Evolutionary conservation across 2,888 invertebrate genomes (phyloP), one percentile per base, ranked within the genome.

Genomic region (Scrobipalpa atriplicella): DNA sequence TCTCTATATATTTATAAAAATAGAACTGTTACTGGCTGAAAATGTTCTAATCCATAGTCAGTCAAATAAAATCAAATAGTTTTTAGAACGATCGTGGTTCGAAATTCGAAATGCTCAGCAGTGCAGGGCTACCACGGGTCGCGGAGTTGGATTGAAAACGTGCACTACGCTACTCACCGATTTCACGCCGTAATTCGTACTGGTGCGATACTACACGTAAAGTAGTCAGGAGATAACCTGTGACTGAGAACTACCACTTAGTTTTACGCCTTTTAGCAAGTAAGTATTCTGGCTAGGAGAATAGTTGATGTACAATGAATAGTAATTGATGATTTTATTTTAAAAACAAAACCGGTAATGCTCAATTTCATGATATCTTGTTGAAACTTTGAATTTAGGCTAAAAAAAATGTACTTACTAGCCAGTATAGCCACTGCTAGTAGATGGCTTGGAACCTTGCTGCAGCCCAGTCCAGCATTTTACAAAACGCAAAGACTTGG

Each of bases 111-210:
- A 64, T 56, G 64, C 29, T 56, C 39, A 52, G 18, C 8, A 38
- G 36, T 16, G 58, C 64, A 16, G 64, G 51, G 64, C 56, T 64
- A 64, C 65, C 67, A 70, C 67, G 72, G 73, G 71, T 75, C 72
- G 67, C 69, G 69, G 73, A 68, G 66, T 72, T 72, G 77, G 76
- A 84, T 83, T 81, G 83, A 83, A 87, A 84, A 80, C 87, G 86
- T 87, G 88, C 76, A 75, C 74, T 75, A 82, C 81, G 84, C 79
- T 81, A 74, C 73, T 81, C 80, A 77, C 71, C 81, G 81, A 85
- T 87, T 84, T 83, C 78, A 78, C 74, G 81, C 81, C 79, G 81
- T 43, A 64, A 68, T 68, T 66, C 60, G 66, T 41, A 21, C 19
- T 60, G 66, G 39, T 16, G 52, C n/a, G 36, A 39, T 19, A 66